Base-by-base conservation (phyloP, 1,140 invertebrate genomes). In the Sinella curviseta region DNA sequence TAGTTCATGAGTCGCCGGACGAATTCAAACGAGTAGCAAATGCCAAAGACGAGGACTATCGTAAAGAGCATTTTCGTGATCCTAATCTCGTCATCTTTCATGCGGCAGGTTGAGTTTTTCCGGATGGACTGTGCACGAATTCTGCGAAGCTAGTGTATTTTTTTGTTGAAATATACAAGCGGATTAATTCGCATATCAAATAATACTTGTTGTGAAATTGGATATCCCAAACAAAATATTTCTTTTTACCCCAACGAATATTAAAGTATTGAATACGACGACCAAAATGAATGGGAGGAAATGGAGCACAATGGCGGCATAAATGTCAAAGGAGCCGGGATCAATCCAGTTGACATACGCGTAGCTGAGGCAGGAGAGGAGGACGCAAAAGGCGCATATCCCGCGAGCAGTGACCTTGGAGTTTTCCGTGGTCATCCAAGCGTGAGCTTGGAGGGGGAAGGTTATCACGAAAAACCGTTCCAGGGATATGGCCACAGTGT, bases 21-120 rank as follows among this genome's bases (percentile, higher is more conserved):
- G 17, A 65, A 36, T 39, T 79, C 78, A 39, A 79, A 79, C 2
- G 78, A 79, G 74, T 75, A 36, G 74, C 78, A 79, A 48, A 79
- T 28, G 31, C 78, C 78, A 76, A 76, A 79, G 12, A 79, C 78
- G 20, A 79, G 3, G 1, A 79, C 78, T 12, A 79, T 31, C 31
- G 28, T n/a, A 4, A 79, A 12, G 1, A 79, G 73, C 35, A 76
- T 79, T 57, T 36, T 75, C 26, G 78, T 79, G 3, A 79, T 31
- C 8, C 70, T 77, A 26, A 4, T n/a, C 60, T 67, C 60, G 4
- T 67, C 60, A 54, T 35, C 28, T 79, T 60, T 36, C 3, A 8
- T 17, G 36, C 8, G 35, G 12, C 12, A 4, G 34, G 24, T 16
- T 12, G 35, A 20, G 74, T 4, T 30, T 48, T 36, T 3, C 8